Conservation (phyloP, 2,113 vertebrate species). For the Formicarius rufipectus region DNA sequence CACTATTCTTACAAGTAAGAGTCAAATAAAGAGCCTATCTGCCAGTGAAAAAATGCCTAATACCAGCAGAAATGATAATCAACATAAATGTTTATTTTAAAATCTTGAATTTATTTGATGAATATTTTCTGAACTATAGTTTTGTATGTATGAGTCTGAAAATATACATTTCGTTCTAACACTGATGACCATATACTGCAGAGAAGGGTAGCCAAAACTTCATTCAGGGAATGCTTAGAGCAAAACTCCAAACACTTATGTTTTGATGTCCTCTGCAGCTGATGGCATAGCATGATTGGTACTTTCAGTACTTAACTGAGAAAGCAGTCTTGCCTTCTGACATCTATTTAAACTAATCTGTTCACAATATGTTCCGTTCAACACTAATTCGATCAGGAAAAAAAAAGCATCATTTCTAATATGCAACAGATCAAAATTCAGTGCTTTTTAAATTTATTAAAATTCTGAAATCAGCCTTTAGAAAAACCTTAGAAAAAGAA, state of each 20-base stretch:
- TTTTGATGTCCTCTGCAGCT: neutral
- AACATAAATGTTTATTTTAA: neutral
- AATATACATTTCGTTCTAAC: neutral
- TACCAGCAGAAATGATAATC: neutral
- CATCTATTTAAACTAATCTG: neutral
- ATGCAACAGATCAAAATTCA: constrained; percentile 14
- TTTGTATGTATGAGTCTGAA: neutral
- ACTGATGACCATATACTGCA: neutral
- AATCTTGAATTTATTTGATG: neutral
- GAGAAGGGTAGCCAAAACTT: neutral
- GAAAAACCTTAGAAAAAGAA: neutral
- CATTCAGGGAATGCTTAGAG: neutral
- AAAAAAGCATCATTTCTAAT: neutral
- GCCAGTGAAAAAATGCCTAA: neutral
- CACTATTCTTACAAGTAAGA: neutral
- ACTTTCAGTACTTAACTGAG: constrained; percentile 4
- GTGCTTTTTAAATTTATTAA: neutral
- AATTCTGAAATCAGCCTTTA: neutral
- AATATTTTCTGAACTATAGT: neutral
- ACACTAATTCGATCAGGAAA: neutral
- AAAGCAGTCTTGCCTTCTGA: neutral
- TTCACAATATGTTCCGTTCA: neutral
- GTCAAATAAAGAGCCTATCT: neutral
- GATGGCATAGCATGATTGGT: neutral
- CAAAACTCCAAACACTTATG: neutral